Conservation (phyloP, 1,140 invertebrate species). For the Drosophila navojoa region DNA sequence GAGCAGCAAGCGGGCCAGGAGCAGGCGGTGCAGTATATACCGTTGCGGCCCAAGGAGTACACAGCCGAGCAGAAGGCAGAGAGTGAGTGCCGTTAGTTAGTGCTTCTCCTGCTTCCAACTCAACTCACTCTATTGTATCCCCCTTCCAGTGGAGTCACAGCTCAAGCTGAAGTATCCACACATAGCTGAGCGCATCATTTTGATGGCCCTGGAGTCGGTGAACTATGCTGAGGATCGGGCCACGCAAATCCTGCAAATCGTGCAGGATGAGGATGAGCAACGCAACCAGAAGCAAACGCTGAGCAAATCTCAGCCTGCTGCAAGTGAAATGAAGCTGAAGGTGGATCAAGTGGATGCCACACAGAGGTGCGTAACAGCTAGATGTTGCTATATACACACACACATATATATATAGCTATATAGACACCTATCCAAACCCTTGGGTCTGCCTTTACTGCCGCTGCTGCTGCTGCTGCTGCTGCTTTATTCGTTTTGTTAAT, state of each 20-base stretch:
- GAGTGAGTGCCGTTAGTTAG: conserved; percentile 85
- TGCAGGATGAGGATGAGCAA: conserved; percentile 86
- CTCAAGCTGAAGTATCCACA: conserved; percentile 90
- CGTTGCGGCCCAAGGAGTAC: conserved; percentile 87
- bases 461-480: conserved; percentile 33
- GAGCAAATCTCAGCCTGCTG: conserved; percentile 21
- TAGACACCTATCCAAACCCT: neutral
- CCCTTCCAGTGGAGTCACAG: conserved; percentile 87
- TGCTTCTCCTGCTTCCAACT: neutral
- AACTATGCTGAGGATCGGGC: conserved; percentile 92
- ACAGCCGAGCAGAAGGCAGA: conserved; percentile 89
- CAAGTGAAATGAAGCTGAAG: conserved; percentile 15
- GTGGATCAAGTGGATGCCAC: conserved; percentile 52
- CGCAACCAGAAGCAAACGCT: conserved; percentile 44
- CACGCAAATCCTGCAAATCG: conserved; percentile 90
- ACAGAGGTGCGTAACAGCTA: conserved; percentile 46
- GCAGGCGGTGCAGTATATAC: conserved; percentile 65
- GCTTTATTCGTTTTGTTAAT: conserved; percentile 73
- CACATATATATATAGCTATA: neutral
- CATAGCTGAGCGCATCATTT: conserved; percentile 91
- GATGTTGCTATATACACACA: neutral
- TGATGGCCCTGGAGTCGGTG: conserved; percentile 93
- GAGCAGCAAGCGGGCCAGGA: conserved; percentile 43
- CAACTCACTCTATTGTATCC: conserved; percentile 52
- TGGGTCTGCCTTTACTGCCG: neutral